Evolutionary conservation across 2,888 invertebrate genomes (phyloP), one percentile per base, ranked within the genome.

Genomic region (Scelioninae gen. 2): DNA sequence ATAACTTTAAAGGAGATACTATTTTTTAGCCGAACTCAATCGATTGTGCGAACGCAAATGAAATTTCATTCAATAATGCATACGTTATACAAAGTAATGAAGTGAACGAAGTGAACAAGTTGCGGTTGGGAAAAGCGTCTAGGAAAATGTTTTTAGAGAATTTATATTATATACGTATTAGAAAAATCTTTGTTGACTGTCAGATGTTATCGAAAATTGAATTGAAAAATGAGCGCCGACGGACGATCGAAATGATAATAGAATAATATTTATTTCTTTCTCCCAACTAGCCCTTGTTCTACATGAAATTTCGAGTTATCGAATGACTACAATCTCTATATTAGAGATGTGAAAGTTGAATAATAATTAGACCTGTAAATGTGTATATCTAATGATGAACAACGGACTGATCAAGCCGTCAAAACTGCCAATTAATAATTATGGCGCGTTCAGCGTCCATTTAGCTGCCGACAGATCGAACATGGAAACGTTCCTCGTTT

Each of bases 311-410:
- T 75, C 43, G 64, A 58, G 1, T 28, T 39, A 52, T 53, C 45
- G 48, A 68, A 68, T 58, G 45, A 68, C 67, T 73, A 46, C 46
- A 68, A 64, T 64, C 68, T 73, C 73, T 73, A 73, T 73, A 73
- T 73, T 73, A 73, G 73, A 73, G 68, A 18, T 52, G 52, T 43
- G 37, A 52, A 63, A 68, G 22, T 65, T 69, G 37, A 53, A 48
- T 67, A 57, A 57, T 73, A 55, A 61, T 10, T 68, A 58, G 45
- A 11, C 10, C 35, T 64, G 52, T 68, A 63, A 45, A 68, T 64
- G 58, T 68, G 45, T 63, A 58, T 46, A 68, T 57, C 45, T 52
- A 61, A 53, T 13, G 31, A 52, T 37, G 22, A 52, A 13, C 16
- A 63, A 55, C 41, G 64, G 65, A 60, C 60, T 61, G 64, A 63